phyloP scores from a whole-genome alignment of 2,888 invertebrate species.

The Nipponacmea schrenckii region DNA sequence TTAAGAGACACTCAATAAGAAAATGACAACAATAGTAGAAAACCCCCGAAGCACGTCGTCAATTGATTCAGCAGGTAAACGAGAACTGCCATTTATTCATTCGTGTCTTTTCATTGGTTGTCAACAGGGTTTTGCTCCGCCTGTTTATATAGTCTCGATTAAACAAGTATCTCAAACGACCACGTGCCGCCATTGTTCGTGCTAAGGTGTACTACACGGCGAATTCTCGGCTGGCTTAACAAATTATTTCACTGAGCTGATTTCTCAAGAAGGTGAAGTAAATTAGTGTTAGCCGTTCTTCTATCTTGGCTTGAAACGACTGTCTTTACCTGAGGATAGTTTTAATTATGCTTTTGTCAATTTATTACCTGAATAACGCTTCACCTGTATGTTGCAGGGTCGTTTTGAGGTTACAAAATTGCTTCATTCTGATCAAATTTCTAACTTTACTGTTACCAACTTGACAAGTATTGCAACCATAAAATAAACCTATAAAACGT shows the following conservation, averaged over 20 bases:
- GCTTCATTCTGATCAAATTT: too few species aligned
- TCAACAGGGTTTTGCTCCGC: neutral
- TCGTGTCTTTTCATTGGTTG: neutral
- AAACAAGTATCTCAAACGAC: neutral
- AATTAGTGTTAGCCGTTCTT: neutral
- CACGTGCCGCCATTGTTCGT: neutral
- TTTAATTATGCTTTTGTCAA: too few species aligned
- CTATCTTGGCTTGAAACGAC: too few species aligned
- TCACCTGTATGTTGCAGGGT: too few species aligned
- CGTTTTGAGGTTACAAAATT: too few species aligned
- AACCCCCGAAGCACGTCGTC: neutral
- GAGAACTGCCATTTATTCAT: neutral
- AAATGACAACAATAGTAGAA: constrained; percentile 6
- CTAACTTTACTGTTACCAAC: too few species aligned
- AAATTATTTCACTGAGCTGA: neutral
- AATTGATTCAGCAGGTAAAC: neutral
- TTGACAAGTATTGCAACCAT: too few species aligned
- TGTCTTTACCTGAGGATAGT: too few species aligned
- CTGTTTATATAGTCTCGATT: neutral
- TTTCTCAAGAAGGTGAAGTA: constrained; percentile 1
- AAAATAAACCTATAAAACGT: too few species aligned
- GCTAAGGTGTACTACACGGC: neutral
- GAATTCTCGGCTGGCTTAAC: neutral
- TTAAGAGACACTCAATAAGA: neutral
- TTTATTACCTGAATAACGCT: too few species aligned